Evolutionary conservation across 1,140 invertebrate species (phyloP).

Genomic region (Dendroctonus valens): DNA sequence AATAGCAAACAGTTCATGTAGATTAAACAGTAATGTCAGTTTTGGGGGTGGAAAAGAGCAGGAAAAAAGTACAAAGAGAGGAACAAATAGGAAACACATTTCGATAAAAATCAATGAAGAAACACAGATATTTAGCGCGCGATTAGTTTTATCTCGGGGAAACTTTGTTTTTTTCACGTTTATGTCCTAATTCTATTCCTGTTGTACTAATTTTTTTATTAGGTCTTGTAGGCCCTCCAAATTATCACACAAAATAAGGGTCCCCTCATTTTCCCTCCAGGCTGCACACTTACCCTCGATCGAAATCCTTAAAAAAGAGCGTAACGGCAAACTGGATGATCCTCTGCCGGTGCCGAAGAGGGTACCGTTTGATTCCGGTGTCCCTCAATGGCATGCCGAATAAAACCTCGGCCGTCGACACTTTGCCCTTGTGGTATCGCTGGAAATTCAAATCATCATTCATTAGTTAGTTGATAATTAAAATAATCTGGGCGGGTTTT

Average conservation of each 20-base stretch:
- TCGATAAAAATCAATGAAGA: too few species aligned
- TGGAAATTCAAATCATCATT: conserved; percentile 41
- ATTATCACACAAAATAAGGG: background rate
- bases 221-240: too few species aligned
- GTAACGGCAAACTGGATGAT: conserved; percentile 90
- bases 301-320: conserved; percentile 78
- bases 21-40: background rate
- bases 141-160: too few species aligned
- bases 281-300: conserved; percentile 61
- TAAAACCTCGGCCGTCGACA: conserved; percentile 83
- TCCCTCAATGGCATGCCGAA: conserved; percentile 90
- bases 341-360: conserved; percentile 74
- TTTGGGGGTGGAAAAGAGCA: background rate
- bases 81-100: too few species aligned
- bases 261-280: background rate
- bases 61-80: too few species aligned
- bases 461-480: conserved; percentile 1
- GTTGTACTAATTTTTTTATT: too few species aligned
- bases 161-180: too few species aligned
- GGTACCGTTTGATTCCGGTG: conserved; percentile 85
- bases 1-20: conserved; percentile 34
- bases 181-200: too few species aligned
- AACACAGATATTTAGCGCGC: too few species aligned
- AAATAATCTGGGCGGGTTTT: background rate
- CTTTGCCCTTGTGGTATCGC: conserved; percentile 75